Percentiles rank a stretch among this genome's conserved stretches.
Evolutionary conservation across 1,140 invertebrate genomes (phyloP).

Genomic region (Lepidurus arcticus): DNA sequence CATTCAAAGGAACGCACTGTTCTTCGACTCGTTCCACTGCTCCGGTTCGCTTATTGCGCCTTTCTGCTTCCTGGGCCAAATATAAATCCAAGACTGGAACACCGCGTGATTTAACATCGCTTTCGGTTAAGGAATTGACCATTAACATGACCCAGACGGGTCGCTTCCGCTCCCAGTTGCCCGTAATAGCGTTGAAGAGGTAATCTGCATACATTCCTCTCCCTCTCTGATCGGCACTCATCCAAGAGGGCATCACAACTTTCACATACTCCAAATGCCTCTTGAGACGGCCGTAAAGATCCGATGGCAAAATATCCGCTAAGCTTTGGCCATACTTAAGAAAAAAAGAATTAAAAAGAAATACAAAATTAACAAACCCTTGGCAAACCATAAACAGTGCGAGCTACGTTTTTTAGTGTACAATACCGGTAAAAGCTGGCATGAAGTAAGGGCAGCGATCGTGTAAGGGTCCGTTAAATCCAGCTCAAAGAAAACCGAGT

Average conservation of each 20-base stretch:
- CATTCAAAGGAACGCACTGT: conserved; percentile 54
- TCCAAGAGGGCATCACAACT: conserved; percentile 49
- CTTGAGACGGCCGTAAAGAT: conserved; percentile 49
- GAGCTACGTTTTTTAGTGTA: not conserved
- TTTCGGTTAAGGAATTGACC: conserved; percentile 53
- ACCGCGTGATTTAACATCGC: conserved; percentile 50
- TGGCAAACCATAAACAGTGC: not conserved
- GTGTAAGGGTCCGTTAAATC: conserved; percentile 52
- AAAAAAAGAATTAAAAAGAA: not conserved
- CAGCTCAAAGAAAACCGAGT: conserved; percentile 53
- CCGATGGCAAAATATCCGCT: conserved; percentile 47
- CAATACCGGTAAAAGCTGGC: conserved; percentile 50
- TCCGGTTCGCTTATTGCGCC: conserved; percentile 48
- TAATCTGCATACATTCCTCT: conserved; percentile 51
- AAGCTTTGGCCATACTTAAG: conserved; percentile 43
- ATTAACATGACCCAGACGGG: conserved; percentile 56
- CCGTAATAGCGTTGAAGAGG: conserved; percentile 51
- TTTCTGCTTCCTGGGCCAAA: conserved; percentile 51
- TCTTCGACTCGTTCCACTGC: conserved; percentile 54
- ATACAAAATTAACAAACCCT: not conserved
- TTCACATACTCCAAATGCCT: conserved; percentile 50
- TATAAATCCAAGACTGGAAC: conserved; percentile 54
- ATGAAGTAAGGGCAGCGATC: conserved; percentile 47
- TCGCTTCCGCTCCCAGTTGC: conserved; percentile 52
- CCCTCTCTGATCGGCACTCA: conserved; percentile 48